Evolutionary conservation across 2,113 vertebrate genomes (phyloP).

Genomic region (Lucifuga dentata): DNA sequence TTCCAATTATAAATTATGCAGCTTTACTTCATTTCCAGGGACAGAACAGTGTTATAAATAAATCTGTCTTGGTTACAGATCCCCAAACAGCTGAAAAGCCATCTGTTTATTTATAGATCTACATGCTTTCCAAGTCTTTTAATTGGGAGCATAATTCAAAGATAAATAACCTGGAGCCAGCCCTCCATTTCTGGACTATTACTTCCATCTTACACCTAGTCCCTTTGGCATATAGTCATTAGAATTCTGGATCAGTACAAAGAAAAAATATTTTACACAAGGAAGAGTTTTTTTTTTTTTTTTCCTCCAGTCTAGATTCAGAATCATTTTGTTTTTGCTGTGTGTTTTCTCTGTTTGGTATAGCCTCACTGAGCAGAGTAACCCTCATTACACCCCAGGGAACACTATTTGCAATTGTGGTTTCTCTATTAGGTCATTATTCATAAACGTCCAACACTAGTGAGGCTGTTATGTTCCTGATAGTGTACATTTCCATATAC

Average conservation of each 20-base stretch:
- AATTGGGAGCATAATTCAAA: conserved; percentile 55
- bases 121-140: conserved; percentile 48
- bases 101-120: conserved; percentile 47
- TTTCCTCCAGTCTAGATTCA: conserved; percentile 22
- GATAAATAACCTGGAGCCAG: conserved; percentile 53
- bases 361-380: conserved; percentile 42
- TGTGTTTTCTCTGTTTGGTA: conserved; percentile 26
- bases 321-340: conserved; percentile 22
- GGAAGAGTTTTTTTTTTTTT: no score
- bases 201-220: neutral
- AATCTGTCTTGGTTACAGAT: conserved; percentile 48
- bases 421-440: conserved; percentile 32
- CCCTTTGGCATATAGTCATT: conserved; percentile 16
- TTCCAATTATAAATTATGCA: conserved; percentile 38
- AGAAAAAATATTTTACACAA: conserved; percentile 36
- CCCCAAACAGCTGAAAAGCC: conserved; percentile 35
- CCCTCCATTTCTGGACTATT: neutral
- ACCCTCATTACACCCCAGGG: conserved; percentile 30
- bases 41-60: conserved; percentile 52
- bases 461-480: conserved; percentile 12
- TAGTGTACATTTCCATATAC: neutral
- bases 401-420: conserved; percentile 23
- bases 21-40: conserved; percentile 46
- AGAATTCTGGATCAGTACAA: conserved; percentile 30
- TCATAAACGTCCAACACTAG: conserved; percentile 13